Base-by-base conservation (phyloP, 2,888 invertebrate genomes). In the Drosophila prostipennis region DNA sequence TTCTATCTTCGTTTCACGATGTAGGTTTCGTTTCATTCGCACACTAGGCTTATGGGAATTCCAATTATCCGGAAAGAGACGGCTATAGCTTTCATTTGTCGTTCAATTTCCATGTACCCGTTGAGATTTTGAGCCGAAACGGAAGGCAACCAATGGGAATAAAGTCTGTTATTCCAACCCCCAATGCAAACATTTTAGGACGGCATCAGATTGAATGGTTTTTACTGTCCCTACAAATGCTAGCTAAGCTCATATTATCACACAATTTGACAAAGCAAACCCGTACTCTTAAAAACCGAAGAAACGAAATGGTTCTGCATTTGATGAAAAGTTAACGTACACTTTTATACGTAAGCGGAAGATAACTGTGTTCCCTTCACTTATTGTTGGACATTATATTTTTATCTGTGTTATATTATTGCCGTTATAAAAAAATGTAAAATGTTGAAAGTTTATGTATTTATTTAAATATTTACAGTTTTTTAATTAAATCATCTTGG, bases 191-290 rank as follows among this genome's bases (percentile, higher is more conserved):
- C 68, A 72, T 74, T 78, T 67, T 54, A 70, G 65, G 77, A 77
- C 80, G 78, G 79, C 74, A 61, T 70, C 64, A 70, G 72, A 65
- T 75, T 79, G 77, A 76, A 87, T 74, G 75, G 59, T 73, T 79
- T 78, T 80, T 55, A 75, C 78, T 73, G 60, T 75, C 73, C 65
- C 72, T 76, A 70, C 67, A 48, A 79, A 74, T 77, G 72, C 74
- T 74, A 77, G 75, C 79, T 88, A 78, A 89, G 78, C 78, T 79
- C 64, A 75, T 77, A 85, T 87, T 88, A 89, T 88, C 79, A 84
- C 82, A 85, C 80, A 89, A 79, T 75, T 72, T 72, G 78, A 82
- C 77, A 83, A 83, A 78, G 67, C 71, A 59, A 73, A 45, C 58
- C 65, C 61, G 67, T 67, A 63, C 60, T 74, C 67, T 8, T 34